Base-by-base conservation (phyloP, 2,113 vertebrate genomes). In the Alexandromys fortis region DNA sequence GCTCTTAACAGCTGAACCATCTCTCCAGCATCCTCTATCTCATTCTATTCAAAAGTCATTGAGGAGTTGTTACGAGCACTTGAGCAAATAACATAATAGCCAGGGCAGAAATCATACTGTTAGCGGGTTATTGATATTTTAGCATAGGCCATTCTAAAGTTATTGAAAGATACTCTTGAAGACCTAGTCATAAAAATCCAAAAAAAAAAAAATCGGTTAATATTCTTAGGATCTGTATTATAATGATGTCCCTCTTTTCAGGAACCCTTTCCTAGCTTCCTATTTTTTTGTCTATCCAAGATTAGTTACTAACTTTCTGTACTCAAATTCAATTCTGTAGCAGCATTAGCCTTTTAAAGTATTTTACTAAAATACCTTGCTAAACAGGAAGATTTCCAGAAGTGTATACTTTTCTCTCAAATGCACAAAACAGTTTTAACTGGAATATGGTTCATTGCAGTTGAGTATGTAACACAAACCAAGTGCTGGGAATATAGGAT, bases 391-490 rank as follows among this genome's bases (percentile, higher is more conserved):
- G 82, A 77, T 93, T 93, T 75, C 11, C 14, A 72, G 58, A 96
- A 88, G 19, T 93, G 7, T 42, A 55, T 75, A 65, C 11, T 19
- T 95, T 79, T 24, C 38, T 61, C 24, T 94, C 77, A 94, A 1
- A 88, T 89, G 90, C 86, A 78, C 63, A 73, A 96, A 96, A 90
- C 30, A 85, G 0, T 92, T 92, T 92, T 38, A 91, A 81, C 33
- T 91, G 89, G 19, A 22, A 49, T 93, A 63, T 85, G 17, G 38
- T 86, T 96, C 5, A 38, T 22, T 52, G 17, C 30, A 65, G 0
- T 70, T 68, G 52, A 86, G 2, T 14, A 22, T 70, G 26, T 92
- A 89, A 65, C 38, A 86, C 7, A 95, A 86, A 47, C 42, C 35
- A 93, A 21, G 33, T 92, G 28, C 49, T 94, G 38, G 70, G 12